Evolutionary conservation across 2,113 vertebrate genomes (phyloP), one percentile per base, ranked within the genome.

Genomic region (Nettapus auritus): DNA sequence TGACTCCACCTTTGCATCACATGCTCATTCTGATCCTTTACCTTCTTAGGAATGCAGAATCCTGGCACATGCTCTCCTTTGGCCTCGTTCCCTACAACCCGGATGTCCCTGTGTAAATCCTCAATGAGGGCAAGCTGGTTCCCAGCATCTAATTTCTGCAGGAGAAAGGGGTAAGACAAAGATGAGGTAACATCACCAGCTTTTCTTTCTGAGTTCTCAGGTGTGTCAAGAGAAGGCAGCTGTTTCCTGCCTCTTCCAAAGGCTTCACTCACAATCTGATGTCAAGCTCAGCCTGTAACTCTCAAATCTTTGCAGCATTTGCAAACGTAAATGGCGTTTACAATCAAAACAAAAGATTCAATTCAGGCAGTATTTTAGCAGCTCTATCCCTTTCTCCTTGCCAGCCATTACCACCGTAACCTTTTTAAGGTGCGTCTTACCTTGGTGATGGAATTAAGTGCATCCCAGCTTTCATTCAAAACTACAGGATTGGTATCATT

Each of bases 31-130:
- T 48, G 50, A 53, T 66, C 33, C 42, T 94, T 98, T 96, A 99
- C 99, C 99, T 99, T 99, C 97, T 99, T 99, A 8, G 99, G 99
- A 92, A 99, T 98, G 97, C 99, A 99, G 98, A 99, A 99, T 26
- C 99, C 99, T 3, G 99, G 99, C 59, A 99, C 98, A 1, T 99
- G 98, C 77, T 99, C 98, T 76, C 99, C 99, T 96, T 98, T 99
- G 70, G 99, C 98, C 46, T 99, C 99, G 1, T 98, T 98, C 55
- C 99, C 98, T 33, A 98, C 98, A 77, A 98, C 98, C 70, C 98
- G 98, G 67, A 99, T 98, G 96, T 99, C 99, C 95, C 98, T 98
- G 97, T 99, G 99, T 69, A 99, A 98, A 90, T 99, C 99, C 73
- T 99, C 99, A 44, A 99, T 99, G 59, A 99, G 97, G 67, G 98